A percentile compares a stretch with the other conserved stretches of the same genome.
These are phyloP conservation scores for Adelphocoris suturalis DNA, from an alignment of 2,888 invertebrate species.

Conservation along the genomic window DNA sequence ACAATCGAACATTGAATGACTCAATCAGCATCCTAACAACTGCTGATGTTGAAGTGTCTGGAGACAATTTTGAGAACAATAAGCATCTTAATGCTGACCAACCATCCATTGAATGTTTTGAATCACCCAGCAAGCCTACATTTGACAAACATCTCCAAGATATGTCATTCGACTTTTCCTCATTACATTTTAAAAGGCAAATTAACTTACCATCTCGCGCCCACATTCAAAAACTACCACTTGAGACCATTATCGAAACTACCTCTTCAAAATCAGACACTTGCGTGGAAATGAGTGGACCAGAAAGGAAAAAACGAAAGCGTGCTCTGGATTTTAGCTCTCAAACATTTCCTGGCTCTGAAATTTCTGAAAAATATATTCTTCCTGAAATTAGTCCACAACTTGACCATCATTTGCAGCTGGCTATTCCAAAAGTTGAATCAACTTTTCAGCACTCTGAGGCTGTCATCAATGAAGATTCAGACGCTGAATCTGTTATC, in stretches of 20 bases:
- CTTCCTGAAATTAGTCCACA: background rate
- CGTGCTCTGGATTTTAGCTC: slow-evolving; percentile 8
- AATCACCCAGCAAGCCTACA: background rate
- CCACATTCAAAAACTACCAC: background rate
- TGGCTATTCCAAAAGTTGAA: background rate
- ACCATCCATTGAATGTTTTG: slow-evolving; percentile 10
- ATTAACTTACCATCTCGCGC: background rate
- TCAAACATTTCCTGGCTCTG: background rate
- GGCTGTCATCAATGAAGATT: background rate
- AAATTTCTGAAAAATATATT: background rate
- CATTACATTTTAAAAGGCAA: background rate
- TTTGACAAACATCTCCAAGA: background rate
- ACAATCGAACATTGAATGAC: background rate
- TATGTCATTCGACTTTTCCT: background rate
- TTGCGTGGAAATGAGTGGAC: background rate
- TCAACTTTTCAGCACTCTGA: background rate
- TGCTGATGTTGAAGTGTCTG: background rate
- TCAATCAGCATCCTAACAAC: background rate
- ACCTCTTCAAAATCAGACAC: background rate
- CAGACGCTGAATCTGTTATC: slow-evolving; percentile 19
- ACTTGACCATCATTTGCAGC: background rate
- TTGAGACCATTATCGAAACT: background rate
- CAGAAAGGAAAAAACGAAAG: slow-evolving; percentile 23
- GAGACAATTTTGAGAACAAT: background rate
- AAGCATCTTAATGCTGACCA: background rate